phyloP scores from a whole-genome alignment of 2,888 invertebrate species.

The Caradrina kadenii region DNA sequence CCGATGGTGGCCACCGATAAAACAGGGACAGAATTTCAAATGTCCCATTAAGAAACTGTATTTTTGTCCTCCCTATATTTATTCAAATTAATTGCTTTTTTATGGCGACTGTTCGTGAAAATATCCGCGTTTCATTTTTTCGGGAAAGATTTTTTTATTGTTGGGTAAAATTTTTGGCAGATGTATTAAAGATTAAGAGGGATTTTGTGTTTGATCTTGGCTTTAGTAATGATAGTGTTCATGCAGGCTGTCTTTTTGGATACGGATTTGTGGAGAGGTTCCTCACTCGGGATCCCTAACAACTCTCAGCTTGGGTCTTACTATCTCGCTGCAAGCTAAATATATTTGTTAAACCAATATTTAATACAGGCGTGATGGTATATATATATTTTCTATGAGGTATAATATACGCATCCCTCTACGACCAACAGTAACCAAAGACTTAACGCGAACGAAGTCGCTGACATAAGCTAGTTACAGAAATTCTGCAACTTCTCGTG shows the following conservation, averaged over 20 bases:
- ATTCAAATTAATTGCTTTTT: conserved; percentile 88
- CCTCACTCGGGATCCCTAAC: too few relatives aligned
- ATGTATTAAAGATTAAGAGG: conserved; percentile 47
- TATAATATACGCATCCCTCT: too few relatives aligned
- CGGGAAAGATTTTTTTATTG: conserved; percentile 51
- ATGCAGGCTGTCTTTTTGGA: too few relatives aligned
- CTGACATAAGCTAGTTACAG: too few relatives aligned
- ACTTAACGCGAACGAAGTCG: too few relatives aligned
- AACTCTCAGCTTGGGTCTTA: too few relatives aligned
- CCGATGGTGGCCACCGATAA: conserved; percentile 78
- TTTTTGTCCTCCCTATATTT: conserved; percentile 76
- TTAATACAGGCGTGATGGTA: too few relatives aligned
- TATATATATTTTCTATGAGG: too few relatives aligned
- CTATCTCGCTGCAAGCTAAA: too few relatives aligned
- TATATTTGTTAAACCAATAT: too few relatives aligned
- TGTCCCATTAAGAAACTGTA: conserved; percentile 76
- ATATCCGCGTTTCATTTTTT: conserved; percentile 69
- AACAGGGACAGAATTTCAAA: conserved; percentile 83
- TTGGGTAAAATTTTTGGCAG: conserved; percentile 29
- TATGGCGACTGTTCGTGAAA: conserved; percentile 73
- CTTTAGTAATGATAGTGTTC: neutral
- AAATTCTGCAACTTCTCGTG: neutral
- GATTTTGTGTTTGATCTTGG: conserved; percentile 25
- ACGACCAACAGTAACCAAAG: too few relatives aligned
- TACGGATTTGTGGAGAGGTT: too few relatives aligned